These are phyloP conservation scores for Rhopalosiphum padi DNA, from an alignment of 1,140 invertebrate species.

Conservation along the genomic window DNA sequence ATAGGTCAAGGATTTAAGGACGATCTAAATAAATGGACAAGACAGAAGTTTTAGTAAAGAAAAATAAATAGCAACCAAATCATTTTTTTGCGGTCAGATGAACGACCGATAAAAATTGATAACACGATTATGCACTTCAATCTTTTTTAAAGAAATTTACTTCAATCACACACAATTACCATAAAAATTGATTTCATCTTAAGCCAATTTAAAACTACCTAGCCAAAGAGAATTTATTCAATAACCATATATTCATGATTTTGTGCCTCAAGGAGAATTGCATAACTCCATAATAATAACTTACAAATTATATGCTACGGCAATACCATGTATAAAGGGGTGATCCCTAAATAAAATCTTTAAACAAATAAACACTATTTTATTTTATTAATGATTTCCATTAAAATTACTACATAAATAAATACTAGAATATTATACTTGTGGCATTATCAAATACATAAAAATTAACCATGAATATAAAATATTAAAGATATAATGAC, in stretches of 20 bases:
- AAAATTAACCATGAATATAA: not conserved
- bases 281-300: not conserved
- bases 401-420: not conserved
- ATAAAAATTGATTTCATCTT: not conserved
- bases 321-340: not conserved
- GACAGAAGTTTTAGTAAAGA: not conserved
- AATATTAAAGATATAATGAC: slow-evolving; percentile 1
- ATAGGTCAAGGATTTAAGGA: slow-evolving; percentile 40
- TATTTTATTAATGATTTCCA: not conserved
- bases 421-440: not conserved
- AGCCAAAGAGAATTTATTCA: not conserved
- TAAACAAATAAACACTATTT: not conserved
- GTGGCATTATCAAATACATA: not conserved
- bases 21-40: not conserved
- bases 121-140: not conserved
- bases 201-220: not conserved
- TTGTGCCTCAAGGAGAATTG: not conserved
- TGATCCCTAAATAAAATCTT: not conserved
- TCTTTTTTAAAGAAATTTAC: not conserved
- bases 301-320: not conserved
- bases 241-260: not conserved
- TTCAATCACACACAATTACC: not conserved
- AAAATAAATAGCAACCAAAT: not conserved
- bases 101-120: not conserved
- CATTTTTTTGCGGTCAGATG: not conserved